Evolutionary conservation across 2,888 invertebrate genomes (phyloP), one percentile per base, ranked within the genome.

Genomic region (Oxystoma pomonae): DNA sequence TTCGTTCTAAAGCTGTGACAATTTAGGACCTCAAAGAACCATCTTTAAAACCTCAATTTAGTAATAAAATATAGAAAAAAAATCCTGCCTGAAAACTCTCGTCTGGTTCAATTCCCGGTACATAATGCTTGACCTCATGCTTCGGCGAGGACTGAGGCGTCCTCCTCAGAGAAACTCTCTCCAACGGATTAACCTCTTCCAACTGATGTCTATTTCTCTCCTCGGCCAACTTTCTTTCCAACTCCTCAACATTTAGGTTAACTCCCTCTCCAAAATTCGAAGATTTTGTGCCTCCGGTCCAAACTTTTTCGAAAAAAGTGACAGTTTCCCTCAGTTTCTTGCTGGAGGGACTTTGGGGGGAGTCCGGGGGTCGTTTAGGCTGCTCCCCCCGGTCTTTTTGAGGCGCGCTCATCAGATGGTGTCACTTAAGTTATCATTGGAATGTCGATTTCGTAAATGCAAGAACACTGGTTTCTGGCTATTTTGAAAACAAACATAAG

Each of bases 231-330:
- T 68, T 68, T 67, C 69, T 67, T 69, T 76, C 77, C 59, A 76
- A 67, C 56, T 73, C 74, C 20, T 72, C 72, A n/a, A 76, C 74
- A 64, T 76, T 74, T 56, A 70, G 68, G 50, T 62, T 68, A 21
- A 69, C 65, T 49, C 67, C 71, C 49, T 72, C 68, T 70, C 73
- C 64, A 62, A 65, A 66, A 62, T 19, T 81, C 19, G 69, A 81
- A 20, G 67, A 49, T 62, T 57, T 53, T 60, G 66, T 58, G 3
- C n/a, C 55, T 76, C 87, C 86, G 66, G 86, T 84, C 89, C 90
- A 91, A 69, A 91, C 86, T 81, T 89, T 88, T 79, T 92, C 92
- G 80, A 90, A 92, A 78, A 91, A 90, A 71, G 85, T 87, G 71
- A 92, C 91, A 72, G 90, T 87, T 74, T 91, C 89, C 68, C 86